These are phyloP conservation scores for Molanna angustata DNA, from an alignment of 2,888 invertebrate genomes.

Conservation along the genomic window DNA sequence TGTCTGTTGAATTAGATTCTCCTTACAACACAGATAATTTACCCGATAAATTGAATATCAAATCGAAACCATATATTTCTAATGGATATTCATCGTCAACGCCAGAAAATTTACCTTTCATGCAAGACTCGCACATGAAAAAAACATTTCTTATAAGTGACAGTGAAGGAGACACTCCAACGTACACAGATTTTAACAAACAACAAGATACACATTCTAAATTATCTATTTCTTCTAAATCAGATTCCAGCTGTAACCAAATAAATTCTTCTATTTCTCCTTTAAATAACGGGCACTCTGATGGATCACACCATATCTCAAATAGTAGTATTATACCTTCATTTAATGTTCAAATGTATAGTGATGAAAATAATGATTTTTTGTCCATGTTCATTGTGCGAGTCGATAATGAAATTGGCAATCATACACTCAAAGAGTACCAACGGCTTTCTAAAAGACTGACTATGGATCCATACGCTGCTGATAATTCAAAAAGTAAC, in stretches of 20 bases:
- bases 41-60: slow-evolving; percentile 1
- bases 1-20: slow-evolving; percentile 24
- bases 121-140: slow-evolving; percentile 16
- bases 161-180: slow-evolving; percentile 46
- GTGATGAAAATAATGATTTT: slow-evolving; percentile 51
- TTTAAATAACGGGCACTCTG: slow-evolving; percentile 47
- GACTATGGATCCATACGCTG: slow-evolving; percentile 50
- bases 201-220: slow-evolving; percentile 40
- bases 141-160: slow-evolving; percentile 25
- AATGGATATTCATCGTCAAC: slow-evolving; percentile 28
- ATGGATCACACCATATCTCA: slow-evolving; percentile 45
- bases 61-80: slow-evolving; percentile 20
- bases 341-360: slow-evolving; percentile 49
- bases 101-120: slow-evolving; percentile 25
- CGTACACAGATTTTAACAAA: slow-evolving; percentile 40
- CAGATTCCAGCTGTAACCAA: slow-evolving; percentile 14
- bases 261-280: slow-evolving; percentile 47
- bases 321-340: slow-evolving; percentile 42
- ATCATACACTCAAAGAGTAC: slow-evolving; percentile 52
- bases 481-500: slow-evolving; percentile 46
- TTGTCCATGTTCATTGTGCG: slow-evolving; percentile 48
- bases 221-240: slow-evolving; percentile 32
- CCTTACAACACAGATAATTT: slow-evolving; percentile 10
- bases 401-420: slow-evolving; percentile 49
- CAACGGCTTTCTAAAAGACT: slow-evolving; percentile 51